These are phyloP conservation scores for Lypha dubia DNA, from an alignment of 2,888 invertebrate species.

Conservation along the genomic window DNA sequence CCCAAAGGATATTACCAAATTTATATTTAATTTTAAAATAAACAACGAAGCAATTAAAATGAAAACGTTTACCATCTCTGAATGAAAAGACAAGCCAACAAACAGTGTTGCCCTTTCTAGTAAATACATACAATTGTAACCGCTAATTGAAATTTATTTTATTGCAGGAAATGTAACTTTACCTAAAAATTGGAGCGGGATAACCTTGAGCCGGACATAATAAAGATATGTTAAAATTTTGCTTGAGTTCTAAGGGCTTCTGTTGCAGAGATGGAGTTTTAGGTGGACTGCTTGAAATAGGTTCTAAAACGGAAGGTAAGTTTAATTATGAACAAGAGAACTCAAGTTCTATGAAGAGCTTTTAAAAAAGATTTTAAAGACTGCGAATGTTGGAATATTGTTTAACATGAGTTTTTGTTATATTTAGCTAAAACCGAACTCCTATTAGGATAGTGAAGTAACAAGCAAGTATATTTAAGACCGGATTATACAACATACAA, in stretches of 20 bases:
- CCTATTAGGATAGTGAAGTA: too few species aligned
- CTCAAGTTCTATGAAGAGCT: not conserved
- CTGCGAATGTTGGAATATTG: conserved; percentile 67
- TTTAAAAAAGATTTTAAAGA: not conserved
- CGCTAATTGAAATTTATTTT: too few species aligned
- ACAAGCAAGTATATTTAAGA: too few species aligned
- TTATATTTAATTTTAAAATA: too few species aligned
- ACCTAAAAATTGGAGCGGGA: conserved; percentile 90
- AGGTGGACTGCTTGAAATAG: conserved; percentile 84
- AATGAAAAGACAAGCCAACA: too few species aligned
- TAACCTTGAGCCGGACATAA: conserved; percentile 90
- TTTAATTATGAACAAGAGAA: not conserved
- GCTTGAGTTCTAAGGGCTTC: conserved; percentile 80
- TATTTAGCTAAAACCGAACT: conserved; percentile 7
- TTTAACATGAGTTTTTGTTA: not conserved
- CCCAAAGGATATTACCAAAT: too few species aligned
- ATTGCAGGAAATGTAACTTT: too few species aligned
- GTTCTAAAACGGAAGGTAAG: conserved; percentile 53
- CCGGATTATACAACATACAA: too few species aligned
- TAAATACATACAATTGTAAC: too few species aligned
- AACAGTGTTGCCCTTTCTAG: too few species aligned
- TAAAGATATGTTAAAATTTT: conserved; percentile 81
- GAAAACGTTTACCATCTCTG: too few species aligned
- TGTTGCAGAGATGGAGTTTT: conserved; percentile 83
- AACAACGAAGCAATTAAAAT: too few species aligned